A percentile compares a stretch with the other conserved stretches of the same genome.
Conservation (phyloP, 2,797 vertebrate species). For the Scyliorhinus canicula region DNA sequence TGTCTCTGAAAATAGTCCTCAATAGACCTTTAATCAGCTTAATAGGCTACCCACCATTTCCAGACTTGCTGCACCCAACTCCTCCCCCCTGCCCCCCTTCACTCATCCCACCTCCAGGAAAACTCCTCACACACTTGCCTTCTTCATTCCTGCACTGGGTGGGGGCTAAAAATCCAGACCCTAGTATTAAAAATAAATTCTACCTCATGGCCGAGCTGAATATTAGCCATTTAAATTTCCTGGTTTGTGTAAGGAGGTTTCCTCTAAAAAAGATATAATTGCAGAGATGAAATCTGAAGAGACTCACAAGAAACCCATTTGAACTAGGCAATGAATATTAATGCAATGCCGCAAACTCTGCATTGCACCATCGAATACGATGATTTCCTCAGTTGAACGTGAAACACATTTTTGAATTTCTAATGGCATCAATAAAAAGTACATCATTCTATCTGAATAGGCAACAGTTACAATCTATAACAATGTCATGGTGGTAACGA, state of each 20-base stretch:
- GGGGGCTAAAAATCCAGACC: not conserved
- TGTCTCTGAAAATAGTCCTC: not conserved
- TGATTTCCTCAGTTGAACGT: not conserved
- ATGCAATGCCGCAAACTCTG: constrained; percentile 10
- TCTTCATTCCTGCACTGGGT: not conserved
- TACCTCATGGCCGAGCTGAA: not conserved
- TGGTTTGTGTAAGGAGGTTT: not conserved
- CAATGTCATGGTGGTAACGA: not conserved
- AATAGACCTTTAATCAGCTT: not conserved
- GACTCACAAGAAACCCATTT: not conserved
- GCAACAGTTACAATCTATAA: not conserved
- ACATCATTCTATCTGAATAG: not conserved
- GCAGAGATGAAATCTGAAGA: not conserved
- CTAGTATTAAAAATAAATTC: not conserved
- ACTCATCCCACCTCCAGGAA: not conserved
- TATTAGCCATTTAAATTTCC: not conserved
- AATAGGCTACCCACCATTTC: not conserved
- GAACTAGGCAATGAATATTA: constrained; percentile 10
- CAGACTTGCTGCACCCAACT: too few relatives aligned
- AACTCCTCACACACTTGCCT: too few relatives aligned
- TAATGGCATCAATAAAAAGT: not conserved
- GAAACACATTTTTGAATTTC: not conserved
- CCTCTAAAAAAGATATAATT: not conserved
- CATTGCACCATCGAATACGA: not conserved
- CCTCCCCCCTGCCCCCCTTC: too few relatives aligned